phyloP scores from a whole-genome alignment of 2,888 invertebrate genomes.

The Erpobdella octoculata region DNA sequence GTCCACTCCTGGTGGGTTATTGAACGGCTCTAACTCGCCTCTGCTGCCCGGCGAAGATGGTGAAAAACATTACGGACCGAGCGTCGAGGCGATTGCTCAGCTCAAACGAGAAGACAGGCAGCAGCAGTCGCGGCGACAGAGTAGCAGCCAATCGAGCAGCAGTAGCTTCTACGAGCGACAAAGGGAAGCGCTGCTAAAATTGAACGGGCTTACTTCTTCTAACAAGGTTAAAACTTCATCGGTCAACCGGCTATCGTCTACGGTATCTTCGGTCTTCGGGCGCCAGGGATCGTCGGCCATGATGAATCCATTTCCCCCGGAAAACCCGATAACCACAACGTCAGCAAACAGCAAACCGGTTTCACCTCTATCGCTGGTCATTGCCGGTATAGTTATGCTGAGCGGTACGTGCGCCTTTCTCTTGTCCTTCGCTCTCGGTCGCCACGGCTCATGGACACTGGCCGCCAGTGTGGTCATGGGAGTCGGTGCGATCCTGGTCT shows the following conservation, averaged over 20 bases:
- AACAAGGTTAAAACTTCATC: background rate
- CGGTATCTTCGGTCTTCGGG: constrained; percentile 20
- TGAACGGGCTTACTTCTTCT: background rate
- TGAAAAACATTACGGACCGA: background rate
- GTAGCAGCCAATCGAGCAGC: background rate
- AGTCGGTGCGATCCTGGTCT: constrained; percentile 27
- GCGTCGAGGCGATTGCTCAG: background rate
- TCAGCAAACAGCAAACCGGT: constrained; percentile 25
- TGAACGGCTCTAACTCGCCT: background rate
- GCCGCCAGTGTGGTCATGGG: constrained; percentile 30
- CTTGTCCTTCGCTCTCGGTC: constrained; percentile 22
- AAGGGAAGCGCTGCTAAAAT: constrained; percentile 5
- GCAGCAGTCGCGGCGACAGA: background rate
- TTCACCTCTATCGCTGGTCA: constrained; percentile 12
- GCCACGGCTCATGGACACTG: constrained; percentile 27
- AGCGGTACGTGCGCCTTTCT: constrained; percentile 29
- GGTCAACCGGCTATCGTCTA: constrained; percentile 17
- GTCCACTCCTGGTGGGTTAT: background rate
- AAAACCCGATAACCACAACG: constrained; percentile 15
- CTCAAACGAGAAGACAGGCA: background rate
- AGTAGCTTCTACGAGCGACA: constrained; percentile 7
- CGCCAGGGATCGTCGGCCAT: constrained; percentile 11
- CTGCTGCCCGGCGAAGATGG: background rate
- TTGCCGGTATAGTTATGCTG: constrained; percentile 29
- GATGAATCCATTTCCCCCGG: background rate